Base-by-base conservation (phyloP, 2,797 vertebrate genomes). In the Gymnocypris eckloni region DNA sequence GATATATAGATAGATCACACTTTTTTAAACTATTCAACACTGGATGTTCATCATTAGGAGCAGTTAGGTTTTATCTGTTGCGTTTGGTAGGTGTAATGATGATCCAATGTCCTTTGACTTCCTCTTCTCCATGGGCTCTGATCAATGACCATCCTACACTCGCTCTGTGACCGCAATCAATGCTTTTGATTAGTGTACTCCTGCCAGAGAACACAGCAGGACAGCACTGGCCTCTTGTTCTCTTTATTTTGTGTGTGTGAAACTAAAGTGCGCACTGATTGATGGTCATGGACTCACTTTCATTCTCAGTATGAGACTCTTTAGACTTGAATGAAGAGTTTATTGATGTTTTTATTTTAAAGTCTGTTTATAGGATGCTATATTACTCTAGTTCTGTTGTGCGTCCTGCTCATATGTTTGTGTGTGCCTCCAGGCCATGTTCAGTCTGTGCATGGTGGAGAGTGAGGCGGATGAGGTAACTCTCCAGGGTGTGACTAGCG, bases 391-490 rank as follows among this genome's bases (percentile, higher is more conserved):
- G 71, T 33, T 78, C 6, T 52, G 33, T 79, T 10, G 45, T 72
- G 52, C 20, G 22, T 50, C 33, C 25, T 50, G 56, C 56, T 81
- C 10, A 80, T 83, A 6, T 8, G 56, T 37, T 82, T 48, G 61
- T 73, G 86, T 91, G 33, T 64, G 13, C 89, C 87, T 54, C 18
- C 90, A 99, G 98, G 98, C 98, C 81, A 99, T 99, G 98, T 99
- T 99, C 94, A 99, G 98, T 91, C 94, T 99, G 84, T 98, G 98
- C 87, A 99, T 99, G 98, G 95, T 99, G 94, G 98, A 99, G 94
- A 99, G 98, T 22, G 97, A 96, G 91, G 98, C 98, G 0, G 97
- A 98, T 48, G 98, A 99, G 90, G 97, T 99, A 88, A 98, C 96
- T 86, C 95, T 99, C 79, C 97, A 96, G 43, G 98, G 98, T 64